Base-by-base conservation (phyloP, 2,797 vertebrate species). In the Threskiornis aethiopicus region DNA sequence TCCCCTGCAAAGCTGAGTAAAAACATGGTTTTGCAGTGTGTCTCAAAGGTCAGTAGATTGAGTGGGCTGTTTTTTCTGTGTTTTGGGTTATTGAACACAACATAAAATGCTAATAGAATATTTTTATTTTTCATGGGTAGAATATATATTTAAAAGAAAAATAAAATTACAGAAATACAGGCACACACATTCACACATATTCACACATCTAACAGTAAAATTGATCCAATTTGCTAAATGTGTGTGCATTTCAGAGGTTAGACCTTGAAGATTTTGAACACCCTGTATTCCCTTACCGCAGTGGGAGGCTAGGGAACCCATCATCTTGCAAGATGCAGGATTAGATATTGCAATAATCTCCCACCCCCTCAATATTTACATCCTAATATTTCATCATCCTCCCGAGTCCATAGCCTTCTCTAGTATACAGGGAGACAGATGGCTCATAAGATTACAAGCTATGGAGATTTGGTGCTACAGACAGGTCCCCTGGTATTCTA, bases 381-480 rank as follows among this genome's bases (percentile, higher is more conserved):
- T 87, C 52, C 66, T 55, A 80, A 89, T 94, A 94, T 83, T 93
- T 93, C 84, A 94, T 76, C 84, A 51, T 78, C 58, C 49, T 76
- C 64, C 67, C 24, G 46, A 37, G 71, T 82, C 75, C 29, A 3
- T 13, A 90, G 54, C 64, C 71, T 90, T 84, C 75, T 64, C 73
- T 77, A 75, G 44, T 9, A 24, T 7, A 42, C 55, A 47, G n/a
- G 49, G 87, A 91, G 90, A 93, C 94, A 97, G 97, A 96, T 96
- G 95, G 95, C 78, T 83, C 33, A 4, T 44, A 90, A 85, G 92
- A 96, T 96, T 94, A 97, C 84, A 80, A 44, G 73, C 94, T 61
- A 61, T 80, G 86, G 95, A 96, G 95, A 95, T 93, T 95, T 90
- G 90, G 90, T 89, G 69, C 94, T 87, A 70, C 69, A 95, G 82